phyloP scores from a whole-genome alignment of 2,113 vertebrate genomes.

The Castor canadensis region DNA sequence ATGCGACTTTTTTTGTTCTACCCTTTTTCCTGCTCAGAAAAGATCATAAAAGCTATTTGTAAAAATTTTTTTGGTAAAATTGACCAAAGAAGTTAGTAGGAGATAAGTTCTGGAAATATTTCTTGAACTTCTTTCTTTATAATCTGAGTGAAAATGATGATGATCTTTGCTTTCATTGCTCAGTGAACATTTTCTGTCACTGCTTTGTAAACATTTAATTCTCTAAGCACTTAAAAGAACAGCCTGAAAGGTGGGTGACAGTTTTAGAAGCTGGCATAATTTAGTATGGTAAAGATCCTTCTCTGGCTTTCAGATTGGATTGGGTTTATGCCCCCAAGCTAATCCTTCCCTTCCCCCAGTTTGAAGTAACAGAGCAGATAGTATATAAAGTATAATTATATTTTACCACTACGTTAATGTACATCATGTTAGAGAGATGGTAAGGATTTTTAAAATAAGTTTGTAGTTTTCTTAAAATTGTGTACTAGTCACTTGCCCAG shows the following conservation, averaged over 20 bases:
- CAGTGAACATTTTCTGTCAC: neutral
- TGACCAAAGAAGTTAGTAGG: neutral
- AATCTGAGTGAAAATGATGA: neutral
- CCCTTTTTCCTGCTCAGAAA: neutral
- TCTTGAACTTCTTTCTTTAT: neutral
- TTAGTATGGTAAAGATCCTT: neutral
- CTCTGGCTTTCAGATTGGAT: neutral
- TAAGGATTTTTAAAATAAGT: conserved; percentile 12
- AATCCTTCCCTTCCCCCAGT: neutral
- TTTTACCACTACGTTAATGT: neutral
- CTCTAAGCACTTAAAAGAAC: neutral
- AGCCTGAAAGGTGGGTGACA: neutral
- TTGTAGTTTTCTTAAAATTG: neutral
- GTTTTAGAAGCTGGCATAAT: neutral
- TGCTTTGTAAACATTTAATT: neutral
- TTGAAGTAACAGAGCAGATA: neutral
- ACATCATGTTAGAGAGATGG: neutral
- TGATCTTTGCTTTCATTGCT: neutral
- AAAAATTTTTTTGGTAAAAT: neutral
- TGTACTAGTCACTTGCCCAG: neutral
- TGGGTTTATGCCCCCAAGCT: neutral
- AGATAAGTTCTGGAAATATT: conserved; percentile 26
- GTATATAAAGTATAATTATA: neutral
- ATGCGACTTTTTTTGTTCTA: neutral
- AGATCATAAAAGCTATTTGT: conserved; percentile 6